Base-by-base conservation (phyloP, 2,797 vertebrate genomes). In the Sandelia bainsii region DNA sequence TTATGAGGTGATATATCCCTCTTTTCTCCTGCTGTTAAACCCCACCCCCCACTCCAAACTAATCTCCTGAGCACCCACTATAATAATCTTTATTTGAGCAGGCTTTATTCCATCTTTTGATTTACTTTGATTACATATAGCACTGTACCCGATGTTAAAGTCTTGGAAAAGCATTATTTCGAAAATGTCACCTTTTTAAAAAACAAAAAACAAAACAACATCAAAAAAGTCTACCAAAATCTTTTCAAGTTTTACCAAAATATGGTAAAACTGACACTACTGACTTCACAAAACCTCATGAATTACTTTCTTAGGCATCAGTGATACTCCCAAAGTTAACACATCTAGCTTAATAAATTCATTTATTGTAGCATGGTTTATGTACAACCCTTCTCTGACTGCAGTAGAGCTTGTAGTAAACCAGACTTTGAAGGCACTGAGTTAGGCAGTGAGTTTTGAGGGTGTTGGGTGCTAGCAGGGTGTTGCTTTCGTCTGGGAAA, bases 401-500 rank as follows among this genome's bases (percentile, higher is more conserved):
- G 72, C 77, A 63, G 82, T 72, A 75, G 68, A 80, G 58, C 61
- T 73, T 13, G 25, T 82, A 69, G 63, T 88, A 78, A 86, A 87
- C 19, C 75, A 71, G 77, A 87, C 85, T 89, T 91, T 80, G 90
- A 88, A 90, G 77, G 77, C 49, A 8, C 58, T 1, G 44, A 61
- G 78, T 81, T 48, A 73, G 72, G 75, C 74, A 19, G 75, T 37
- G 71, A 75, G 81, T 52, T 69, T 59, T 22, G 69, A 70, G n/a
- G n/a, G n/a, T n/a, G n/a, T n/a, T n/a, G n/a, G n/a, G n/a, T n/a
- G n/a, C n/a, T n/a, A 81, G 73, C 75, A 63, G 80, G 80, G 75
- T 83, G 78, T 84, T 86, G 79, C 84, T 89, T 84, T 69, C 76
- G 77, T 86, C 79, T 67, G 77, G 77, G 88, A 74, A 78, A 81